Conservation (phyloP, 2,113 vertebrate genomes). For the Indicator maculatus region DNA sequence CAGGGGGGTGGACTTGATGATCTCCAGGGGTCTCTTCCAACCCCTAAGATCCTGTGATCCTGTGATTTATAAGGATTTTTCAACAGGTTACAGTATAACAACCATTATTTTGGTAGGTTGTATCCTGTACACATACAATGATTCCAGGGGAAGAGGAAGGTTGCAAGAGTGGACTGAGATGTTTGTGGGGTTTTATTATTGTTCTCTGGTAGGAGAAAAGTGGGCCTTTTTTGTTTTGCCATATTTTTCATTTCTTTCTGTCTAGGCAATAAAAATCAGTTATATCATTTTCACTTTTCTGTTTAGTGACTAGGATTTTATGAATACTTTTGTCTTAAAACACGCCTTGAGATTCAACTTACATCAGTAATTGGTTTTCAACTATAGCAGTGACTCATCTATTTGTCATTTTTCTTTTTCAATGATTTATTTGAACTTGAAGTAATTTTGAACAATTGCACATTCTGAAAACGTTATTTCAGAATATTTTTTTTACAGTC, state of each 20-base stretch:
- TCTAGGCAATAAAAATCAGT: not conserved
- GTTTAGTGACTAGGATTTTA: not conserved
- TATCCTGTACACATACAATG: not conserved
- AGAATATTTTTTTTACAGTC: not conserved
- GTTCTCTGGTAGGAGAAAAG: not conserved
- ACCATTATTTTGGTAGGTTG: not conserved
- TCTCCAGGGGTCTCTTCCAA: no score
- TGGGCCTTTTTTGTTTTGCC: not conserved
- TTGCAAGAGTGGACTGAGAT: not conserved
- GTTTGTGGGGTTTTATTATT: not conserved
- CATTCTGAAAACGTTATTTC: not conserved
- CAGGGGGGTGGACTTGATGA: no score
- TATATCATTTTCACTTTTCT: not conserved
- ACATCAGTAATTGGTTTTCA: not conserved
- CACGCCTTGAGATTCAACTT: rapidly evolving
- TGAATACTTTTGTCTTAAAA: not conserved
- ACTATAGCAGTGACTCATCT: not conserved
- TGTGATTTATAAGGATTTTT: not conserved
- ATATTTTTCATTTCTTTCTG: not conserved
- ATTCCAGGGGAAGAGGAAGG: not conserved
- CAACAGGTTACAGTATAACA: not conserved
- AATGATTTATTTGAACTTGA: not conserved
- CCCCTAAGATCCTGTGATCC: no score
- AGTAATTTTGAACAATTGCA: not conserved
- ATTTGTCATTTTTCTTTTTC: not conserved